Evolutionary conservation across 2,797 vertebrate genomes (phyloP).

Genomic region (Galagoides demidoff): DNA sequence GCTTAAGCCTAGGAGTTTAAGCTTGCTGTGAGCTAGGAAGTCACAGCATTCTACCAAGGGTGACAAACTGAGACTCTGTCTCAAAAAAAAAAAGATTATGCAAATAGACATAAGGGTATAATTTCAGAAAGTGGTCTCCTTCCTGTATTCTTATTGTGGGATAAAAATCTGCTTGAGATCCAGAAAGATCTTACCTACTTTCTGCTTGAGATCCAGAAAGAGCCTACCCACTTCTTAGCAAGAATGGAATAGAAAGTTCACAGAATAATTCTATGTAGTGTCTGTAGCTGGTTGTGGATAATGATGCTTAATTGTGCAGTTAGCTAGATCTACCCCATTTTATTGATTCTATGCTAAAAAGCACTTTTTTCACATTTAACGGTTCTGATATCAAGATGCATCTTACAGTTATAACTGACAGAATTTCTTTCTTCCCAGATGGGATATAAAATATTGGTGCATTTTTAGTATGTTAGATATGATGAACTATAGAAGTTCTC

Average conservation of each 20-base stretch:
- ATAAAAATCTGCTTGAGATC: not conserved
- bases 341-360: not conserved
- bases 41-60: too few relatives aligned
- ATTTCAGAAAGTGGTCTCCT: not conserved
- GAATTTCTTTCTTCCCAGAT: not conserved
- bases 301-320: too few relatives aligned
- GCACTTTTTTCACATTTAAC: not conserved
- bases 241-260: not conserved
- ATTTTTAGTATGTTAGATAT: not conserved
- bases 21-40: too few relatives aligned
- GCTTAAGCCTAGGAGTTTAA: too few relatives aligned
- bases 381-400: not conserved
- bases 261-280: not conserved
- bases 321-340: too few relatives aligned
- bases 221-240: not conserved
- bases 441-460: not conserved
- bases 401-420: not conserved
- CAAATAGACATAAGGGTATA: not conserved
- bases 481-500: not conserved
- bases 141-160: not conserved
- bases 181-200: not conserved
- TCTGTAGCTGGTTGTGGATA: rapidly evolving
- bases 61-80: too few relatives aligned
- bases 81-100: not conserved
- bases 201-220: not conserved